Evolutionary conservation across 2,113 vertebrate species (phyloP).

Genomic region (Hippoglossus stenolepis): DNA sequence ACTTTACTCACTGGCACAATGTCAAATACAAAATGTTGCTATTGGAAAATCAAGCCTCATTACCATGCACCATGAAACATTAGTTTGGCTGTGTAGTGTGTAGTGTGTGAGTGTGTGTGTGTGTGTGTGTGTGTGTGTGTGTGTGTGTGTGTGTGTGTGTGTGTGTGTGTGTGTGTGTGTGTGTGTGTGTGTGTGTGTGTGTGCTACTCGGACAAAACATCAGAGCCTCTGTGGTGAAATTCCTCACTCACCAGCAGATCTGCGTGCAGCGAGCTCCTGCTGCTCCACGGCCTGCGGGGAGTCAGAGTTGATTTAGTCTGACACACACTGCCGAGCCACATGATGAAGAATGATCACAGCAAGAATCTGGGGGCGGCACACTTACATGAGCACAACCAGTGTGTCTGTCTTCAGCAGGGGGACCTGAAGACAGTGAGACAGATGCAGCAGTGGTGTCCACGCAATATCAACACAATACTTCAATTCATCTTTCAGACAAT

Average conservation of each 20-base stretch:
- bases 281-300: conserved; percentile 48
- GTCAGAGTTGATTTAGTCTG: conserved; percentile 14
- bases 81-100: not conserved
- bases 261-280: not conserved
- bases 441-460: not conserved
- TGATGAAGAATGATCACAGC: conserved; percentile 23
- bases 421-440: conserved; percentile 11
- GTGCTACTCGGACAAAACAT: not conserved
- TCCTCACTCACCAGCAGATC: conserved; percentile 57
- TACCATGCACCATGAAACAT: not conserved
- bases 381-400: conserved; percentile 47
- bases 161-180: not conserved
- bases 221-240: conserved; percentile 3
- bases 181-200: not conserved
- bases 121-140: too few species aligned
- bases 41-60: not conserved
- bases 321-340: conserved; percentile 19
- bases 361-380: conserved; percentile 22
- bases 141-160: not conserved
- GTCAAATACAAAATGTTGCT: not conserved
- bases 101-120: too few species aligned
- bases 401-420: conserved; percentile 25
- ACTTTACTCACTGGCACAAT: not conserved
- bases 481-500: not conserved
- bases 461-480: not conserved